Base-by-base conservation (phyloP, 1,140 invertebrate genomes). In the Apis cerana region DNA sequence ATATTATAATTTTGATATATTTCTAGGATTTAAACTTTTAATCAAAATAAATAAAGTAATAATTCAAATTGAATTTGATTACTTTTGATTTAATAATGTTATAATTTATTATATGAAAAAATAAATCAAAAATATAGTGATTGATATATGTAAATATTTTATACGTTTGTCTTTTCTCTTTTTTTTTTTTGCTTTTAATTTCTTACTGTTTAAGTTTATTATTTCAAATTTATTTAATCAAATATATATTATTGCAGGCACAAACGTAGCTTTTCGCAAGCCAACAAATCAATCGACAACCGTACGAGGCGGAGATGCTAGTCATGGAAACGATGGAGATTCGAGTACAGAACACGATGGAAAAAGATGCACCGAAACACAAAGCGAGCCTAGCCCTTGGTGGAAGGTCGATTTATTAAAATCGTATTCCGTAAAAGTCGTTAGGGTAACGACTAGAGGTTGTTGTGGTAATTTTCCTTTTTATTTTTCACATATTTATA, bases 201-300 rank as follows among this genome's bases (percentile, higher is more conserved):
- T 68, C 23, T 9, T 71, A 8, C 1, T 43, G 12, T 17, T 13
- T 1, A 2, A 2, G 52, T 17, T 19, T 19, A 15, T 11, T 15
- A 33, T 48, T 19, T 52, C 12, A 13, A 33, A 33, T 43, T 43
- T 1, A n/a, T 52, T 50, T 9, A 10, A 1, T 67, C 8, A 54
- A 54, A 21, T 71, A 10, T 17, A 11, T 56, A 11, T 15, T 61
- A 9, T 50, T 21, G 50, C 93, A 97, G 97, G 96, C 50, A 97
- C 97, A 17, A 98, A 98, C 91, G 97, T 98, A 1, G 97, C 97
- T 12, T 97, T 97, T 86, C 95, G 97, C 69, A 98, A 98, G 92
- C 98, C 97, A 4, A 96, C 97, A 1, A 98, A 98, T 93, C 97
- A 98, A 92, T 98, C 97, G 69, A 98, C 97, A 1, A 97, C 97